A percentile compares a stretch with the other conserved stretches of the same genome.
Evolutionary conservation across 2,797 vertebrate genomes (phyloP).

Genomic region (Tamandua tetradactyla): DNA sequence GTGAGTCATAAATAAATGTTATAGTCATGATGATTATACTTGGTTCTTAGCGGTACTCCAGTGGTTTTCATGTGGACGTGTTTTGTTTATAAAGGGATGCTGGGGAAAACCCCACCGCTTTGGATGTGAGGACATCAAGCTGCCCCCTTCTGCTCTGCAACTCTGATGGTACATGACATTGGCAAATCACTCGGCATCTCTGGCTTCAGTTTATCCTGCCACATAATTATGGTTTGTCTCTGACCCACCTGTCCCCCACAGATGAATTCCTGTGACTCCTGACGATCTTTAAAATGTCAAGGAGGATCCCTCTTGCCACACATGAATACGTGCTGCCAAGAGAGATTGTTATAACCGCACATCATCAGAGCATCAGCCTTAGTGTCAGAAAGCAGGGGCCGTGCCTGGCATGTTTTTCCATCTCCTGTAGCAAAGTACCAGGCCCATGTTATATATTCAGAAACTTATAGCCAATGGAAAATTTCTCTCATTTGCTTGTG

Average conservation of each 20-base stretch:
- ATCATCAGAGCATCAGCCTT: accelerated
- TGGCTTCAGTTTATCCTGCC: neutral
- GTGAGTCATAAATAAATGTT: too few relatives aligned
- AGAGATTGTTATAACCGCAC: neutral
- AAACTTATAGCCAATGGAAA: neutral
- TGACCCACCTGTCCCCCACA: neutral
- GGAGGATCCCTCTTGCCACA: too few relatives aligned
- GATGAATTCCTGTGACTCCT: neutral
- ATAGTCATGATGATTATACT: neutral
- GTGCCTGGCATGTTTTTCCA: neutral
- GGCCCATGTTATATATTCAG: neutral
- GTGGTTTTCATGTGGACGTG: neutral
- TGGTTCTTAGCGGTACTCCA: neutral
- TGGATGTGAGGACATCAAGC: neutral
- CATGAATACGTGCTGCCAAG: accelerated
- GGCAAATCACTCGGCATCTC: neutral
- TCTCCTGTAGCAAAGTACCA: neutral
- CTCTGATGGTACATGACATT: accelerated
- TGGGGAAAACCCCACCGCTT: neutral
- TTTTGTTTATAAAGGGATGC: neutral
- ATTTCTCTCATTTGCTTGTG: neutral
- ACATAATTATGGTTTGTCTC: neutral
- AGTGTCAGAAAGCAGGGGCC: too few relatives aligned
- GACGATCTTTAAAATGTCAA: neutral
- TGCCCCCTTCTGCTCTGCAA: neutral